phyloP scores from a whole-genome alignment of 1,140 invertebrate species.

The Drosophila pseudoananassae region DNA sequence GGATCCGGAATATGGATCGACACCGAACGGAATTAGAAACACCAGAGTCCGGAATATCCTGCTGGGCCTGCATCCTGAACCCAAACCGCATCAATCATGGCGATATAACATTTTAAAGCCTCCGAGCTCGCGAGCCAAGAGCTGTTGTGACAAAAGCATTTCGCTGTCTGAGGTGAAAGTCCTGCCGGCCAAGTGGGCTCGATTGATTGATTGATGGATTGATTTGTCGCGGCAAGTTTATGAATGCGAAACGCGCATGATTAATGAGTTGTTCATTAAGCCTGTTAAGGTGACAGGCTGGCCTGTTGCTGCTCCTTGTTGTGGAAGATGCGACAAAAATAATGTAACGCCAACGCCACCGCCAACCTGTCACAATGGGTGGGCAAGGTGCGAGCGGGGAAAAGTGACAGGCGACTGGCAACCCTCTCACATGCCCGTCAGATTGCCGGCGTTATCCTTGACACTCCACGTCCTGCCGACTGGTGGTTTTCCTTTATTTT shows the following conservation, averaged over 20 bases:
- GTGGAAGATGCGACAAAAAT: conserved; percentile 42
- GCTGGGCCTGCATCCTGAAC: conserved; percentile 9
- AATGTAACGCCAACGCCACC: conserved; percentile 49
- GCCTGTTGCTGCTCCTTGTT: conserved; percentile 59
- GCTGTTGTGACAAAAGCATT: conserved; percentile 75
- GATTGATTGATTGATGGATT: conserved; percentile 80
- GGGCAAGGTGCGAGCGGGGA: conserved; percentile 1
- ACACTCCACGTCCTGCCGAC: conserved; percentile 58
- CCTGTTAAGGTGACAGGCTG: conserved; percentile 76
- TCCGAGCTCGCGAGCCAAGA: conserved; percentile 26
- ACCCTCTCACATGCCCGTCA: conserved; percentile 47
- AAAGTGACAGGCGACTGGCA: conserved; percentile 26
- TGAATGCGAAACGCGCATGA: conserved; percentile 79
- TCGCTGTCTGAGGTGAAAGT: conserved; percentile 58
- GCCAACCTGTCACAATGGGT: conserved; percentile 56
- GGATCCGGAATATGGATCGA: conserved; percentile 16
- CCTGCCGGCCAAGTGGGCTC: conserved; percentile 63
- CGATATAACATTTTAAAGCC: conserved; percentile 65
- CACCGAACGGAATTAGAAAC: conserved; percentile 28
- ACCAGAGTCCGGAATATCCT: conserved; percentile 1
- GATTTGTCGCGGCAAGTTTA: conserved; percentile 75
- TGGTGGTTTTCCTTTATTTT: conserved; percentile 45
- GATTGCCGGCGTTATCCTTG: conserved; percentile 71
- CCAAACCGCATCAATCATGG: conserved; percentile 68
- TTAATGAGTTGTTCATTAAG: conserved; percentile 82